These are phyloP conservation scores for Mirounga angustirostris DNA, from an alignment of 2,113 vertebrate genomes.

Conservation along the genomic window DNA sequence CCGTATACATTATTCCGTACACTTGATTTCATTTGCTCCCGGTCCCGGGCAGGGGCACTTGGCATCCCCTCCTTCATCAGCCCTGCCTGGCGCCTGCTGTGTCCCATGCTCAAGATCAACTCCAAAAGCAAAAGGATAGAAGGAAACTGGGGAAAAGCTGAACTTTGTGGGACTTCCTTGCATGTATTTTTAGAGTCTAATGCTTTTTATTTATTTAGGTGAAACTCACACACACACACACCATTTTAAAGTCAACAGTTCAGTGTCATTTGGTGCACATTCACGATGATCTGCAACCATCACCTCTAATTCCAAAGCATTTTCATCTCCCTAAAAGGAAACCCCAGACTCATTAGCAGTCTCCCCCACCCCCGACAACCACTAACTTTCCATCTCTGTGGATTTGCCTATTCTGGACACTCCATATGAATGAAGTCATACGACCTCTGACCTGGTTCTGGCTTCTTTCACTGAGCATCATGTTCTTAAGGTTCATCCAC, in stretches of 20 bases:
- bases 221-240: background rate
- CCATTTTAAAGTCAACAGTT: background rate
- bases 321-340: background rate
- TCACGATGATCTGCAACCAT: background rate
- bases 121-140: background rate
- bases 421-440: background rate
- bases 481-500: background rate
- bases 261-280: background rate
- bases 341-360: background rate
- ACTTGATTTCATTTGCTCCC: background rate
- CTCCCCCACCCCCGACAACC: background rate
- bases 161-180: background rate
- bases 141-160: background rate
- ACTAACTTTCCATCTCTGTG: background rate
- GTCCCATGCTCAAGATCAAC: background rate
- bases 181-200: background rate
- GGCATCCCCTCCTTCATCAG: background rate
- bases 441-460: background rate
- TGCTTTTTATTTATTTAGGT: background rate
- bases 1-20: background rate
- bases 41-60: fast-evolving
- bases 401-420: background rate
- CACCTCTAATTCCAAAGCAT: background rate
- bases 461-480: background rate
- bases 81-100: background rate